Conservation (phyloP, 1,140 invertebrate genomes). For the Chlorops oryzae region DNA sequence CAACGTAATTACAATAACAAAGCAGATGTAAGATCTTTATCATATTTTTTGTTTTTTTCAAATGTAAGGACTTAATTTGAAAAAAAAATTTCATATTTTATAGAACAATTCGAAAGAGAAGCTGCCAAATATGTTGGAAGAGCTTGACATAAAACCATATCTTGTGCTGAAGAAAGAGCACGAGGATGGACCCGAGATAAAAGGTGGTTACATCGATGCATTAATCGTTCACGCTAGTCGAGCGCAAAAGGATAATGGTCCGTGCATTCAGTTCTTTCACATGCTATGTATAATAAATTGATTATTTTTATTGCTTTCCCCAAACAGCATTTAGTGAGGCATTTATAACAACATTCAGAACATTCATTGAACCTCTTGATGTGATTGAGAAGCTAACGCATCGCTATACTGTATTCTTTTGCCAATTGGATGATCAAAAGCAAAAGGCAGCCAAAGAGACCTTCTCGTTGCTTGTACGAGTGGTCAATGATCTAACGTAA, state of each 20-base stretch:
- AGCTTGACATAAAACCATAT: slow-evolving; percentile 72
- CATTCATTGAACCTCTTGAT: slow-evolving; percentile 83
- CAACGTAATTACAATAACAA: too few relatives aligned
- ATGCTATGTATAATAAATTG: slow-evolving; percentile 8
- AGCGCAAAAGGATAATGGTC: slow-evolving; percentile 52
- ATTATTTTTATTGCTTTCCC: slow-evolving; percentile 24
- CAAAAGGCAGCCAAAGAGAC: slow-evolving; percentile 78
- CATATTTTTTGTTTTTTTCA: too few relatives aligned
- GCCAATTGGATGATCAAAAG: slow-evolving; percentile 62
- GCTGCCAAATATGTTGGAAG: slow-evolving; percentile 58
- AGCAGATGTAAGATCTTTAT: too few relatives aligned
- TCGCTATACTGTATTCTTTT: slow-evolving; percentile 67
- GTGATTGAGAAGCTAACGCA: slow-evolving; percentile 82
- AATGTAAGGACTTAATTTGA: too few relatives aligned
- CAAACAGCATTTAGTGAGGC: slow-evolving; percentile 79
- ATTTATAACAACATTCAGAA: slow-evolving; percentile 93
- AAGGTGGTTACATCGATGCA: slow-evolving; percentile 85
- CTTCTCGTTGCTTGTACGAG: slow-evolving; percentile 82
- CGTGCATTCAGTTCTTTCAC: slow-evolving; percentile 9
- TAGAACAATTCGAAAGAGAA: slow-evolving; percentile 3
- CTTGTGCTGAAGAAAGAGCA: slow-evolving; percentile 72
- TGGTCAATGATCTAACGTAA: slow-evolving; percentile 91
- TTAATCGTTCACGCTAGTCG: slow-evolving; percentile 90
- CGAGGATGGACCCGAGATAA: slow-evolving; percentile 81
- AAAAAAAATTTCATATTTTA: slow-evolving; percentile 12